These are phyloP conservation scores for Odiellus spinosus DNA, from an alignment of 2,888 invertebrate species.

Conservation along the genomic window DNA sequence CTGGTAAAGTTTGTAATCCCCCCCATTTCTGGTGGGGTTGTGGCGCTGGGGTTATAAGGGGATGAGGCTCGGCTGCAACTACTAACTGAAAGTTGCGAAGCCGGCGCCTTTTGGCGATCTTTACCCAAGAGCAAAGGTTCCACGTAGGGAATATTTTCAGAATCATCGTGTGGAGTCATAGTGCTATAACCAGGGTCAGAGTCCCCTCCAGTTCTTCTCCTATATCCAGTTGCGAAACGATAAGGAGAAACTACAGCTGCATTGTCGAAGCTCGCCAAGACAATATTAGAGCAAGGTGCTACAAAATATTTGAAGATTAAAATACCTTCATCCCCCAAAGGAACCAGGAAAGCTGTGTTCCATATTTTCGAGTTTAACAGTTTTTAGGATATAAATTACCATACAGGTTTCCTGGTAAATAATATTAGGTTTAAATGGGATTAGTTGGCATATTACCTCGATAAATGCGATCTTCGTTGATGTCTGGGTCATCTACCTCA, in stretches of 20 bases:
- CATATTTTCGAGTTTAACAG: too few relatives aligned
- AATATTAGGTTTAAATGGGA: too few relatives aligned
- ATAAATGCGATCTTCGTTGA: constrained; percentile 24
- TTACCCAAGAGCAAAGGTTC: constrained; percentile 19
- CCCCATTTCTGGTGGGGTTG: neutral
- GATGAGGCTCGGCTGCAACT: constrained; percentile 18
- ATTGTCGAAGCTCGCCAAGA: constrained; percentile 32
- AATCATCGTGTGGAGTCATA: constrained; percentile 81
- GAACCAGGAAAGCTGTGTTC: neutral
- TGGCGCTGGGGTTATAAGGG: constrained; percentile 1
- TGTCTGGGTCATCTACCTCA: constrained; percentile 30
- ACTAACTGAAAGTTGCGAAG: constrained; percentile 13
- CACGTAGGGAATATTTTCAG: constrained; percentile 36
- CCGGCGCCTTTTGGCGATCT: constrained; percentile 3
- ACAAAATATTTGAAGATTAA: neutral
- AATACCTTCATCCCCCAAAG: too few relatives aligned
- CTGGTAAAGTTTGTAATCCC: neutral
- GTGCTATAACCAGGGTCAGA: constrained; percentile 93
- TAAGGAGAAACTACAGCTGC: constrained; percentile 70
- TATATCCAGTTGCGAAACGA: constrained; percentile 62
- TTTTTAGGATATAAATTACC: too few relatives aligned
- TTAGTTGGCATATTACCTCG: constrained; percentile 4
- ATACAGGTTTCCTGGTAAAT: too few relatives aligned
- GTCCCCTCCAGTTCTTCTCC: constrained; percentile 52
- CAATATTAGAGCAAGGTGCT: constrained; percentile 2